Evolutionary conservation across 2,888 invertebrate species (phyloP), one percentile per base, ranked within the genome.

Genomic region (Lasiommata megera): DNA sequence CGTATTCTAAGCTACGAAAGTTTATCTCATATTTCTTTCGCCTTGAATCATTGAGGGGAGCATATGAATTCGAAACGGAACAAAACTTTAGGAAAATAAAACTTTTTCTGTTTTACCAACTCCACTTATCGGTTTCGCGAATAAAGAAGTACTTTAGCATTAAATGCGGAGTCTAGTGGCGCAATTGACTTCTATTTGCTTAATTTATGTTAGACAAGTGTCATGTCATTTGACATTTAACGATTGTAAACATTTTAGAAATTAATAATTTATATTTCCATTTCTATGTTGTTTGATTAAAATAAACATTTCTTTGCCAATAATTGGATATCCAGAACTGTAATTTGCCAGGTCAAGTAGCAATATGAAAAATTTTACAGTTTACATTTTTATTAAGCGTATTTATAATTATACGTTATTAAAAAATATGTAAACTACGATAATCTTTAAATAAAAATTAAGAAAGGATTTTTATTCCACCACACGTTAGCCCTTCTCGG

Each of bases 61-160:
- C 63, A 61, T 56, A 60, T 60, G 61, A 64, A 64, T 63, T 56
- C 56, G 60, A 62, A 64, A 64, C 57, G 56, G 60, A 57, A 58
- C 41, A 59, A 65, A 64, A 63, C 65, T 66, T 63, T 36, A 14
- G 65, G 64, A 65, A 65, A 67, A 57, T 60, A 62, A 65, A 67
- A 64, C 59, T 66, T 67, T 66, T 67, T 59, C 56, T 54, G 58
- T 66, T 66, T 58, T 41, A 56, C 53, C 55, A 66, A 66, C 64
- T 66, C 60, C 44, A 55, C 58, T 66, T 67, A 67, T 67, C 64
- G 61, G 62, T 62, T 61, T 48, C 62, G 51, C 57, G 58, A 62
- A 52, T 57, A 34, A 47, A 53, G 29, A 58, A 61, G 54, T 54
- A 41, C 40, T 54, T 59, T 47, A 56, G 43, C 50, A 38, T 46